Evolutionary conservation across 1,140 invertebrate species (phyloP).

Genomic region (Papilio glaucus): DNA sequence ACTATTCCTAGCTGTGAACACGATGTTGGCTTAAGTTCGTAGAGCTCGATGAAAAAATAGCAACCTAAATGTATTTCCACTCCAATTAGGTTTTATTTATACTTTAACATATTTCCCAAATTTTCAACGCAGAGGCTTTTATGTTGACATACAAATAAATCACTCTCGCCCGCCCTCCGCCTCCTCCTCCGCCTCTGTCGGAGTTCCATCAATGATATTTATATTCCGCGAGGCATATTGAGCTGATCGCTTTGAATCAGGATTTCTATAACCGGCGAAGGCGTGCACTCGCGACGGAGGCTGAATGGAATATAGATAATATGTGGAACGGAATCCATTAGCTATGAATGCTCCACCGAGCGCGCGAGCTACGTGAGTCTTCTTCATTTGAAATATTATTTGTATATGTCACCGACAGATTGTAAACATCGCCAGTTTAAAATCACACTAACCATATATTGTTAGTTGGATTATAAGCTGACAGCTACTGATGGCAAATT

Average conservation of each 20-base stretch:
- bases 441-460: no score
- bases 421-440: no score
- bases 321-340: constrained; percentile 20
- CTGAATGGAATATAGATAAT: constrained; percentile 5
- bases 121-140: constrained; percentile 4
- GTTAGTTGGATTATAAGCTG: no score
- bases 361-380: neutral
- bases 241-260: constrained; percentile 24
- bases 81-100: no score
- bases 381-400: neutral
- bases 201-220: constrained; percentile 16
- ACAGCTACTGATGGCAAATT: no score
- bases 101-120: neutral
- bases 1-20: no score
- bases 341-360: neutral
- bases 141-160: constrained; percentile 17
- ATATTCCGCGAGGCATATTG: constrained; percentile 18
- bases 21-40: no score
- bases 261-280: neutral
- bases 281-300: neutral
- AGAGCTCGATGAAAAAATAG: no score
- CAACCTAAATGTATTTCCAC: no score
- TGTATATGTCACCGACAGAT: no score
- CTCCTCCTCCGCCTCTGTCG: neutral
- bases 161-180: neutral